phyloP scores from a whole-genome alignment of 2,888 invertebrate genomes.

The Phengaris arion region DNA sequence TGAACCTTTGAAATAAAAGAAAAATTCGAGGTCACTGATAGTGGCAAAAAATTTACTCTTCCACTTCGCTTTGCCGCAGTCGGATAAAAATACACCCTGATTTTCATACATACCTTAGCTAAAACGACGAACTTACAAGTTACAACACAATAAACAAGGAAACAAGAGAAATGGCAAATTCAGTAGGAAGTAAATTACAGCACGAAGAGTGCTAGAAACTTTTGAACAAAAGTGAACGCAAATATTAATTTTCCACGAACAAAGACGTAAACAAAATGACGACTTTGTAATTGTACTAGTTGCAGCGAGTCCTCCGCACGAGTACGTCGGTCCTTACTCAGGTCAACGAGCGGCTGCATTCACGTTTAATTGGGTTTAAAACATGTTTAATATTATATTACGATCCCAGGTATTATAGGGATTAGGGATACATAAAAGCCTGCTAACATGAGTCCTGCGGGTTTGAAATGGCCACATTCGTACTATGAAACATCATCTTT shows the following conservation, averaged over 20 bases:
- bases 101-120: too few relatives aligned
- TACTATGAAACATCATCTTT: too few relatives aligned
- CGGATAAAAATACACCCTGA: too few relatives aligned
- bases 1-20: too few relatives aligned
- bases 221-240: constrained; percentile 13
- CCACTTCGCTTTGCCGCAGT: too few relatives aligned
- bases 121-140: not conserved
- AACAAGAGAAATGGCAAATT: constrained; percentile 3
- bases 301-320: not conserved
- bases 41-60: too few relatives aligned
- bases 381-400: not conserved
- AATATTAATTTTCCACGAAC: constrained; percentile 15
- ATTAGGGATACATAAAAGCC: too few relatives aligned
- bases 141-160: not conserved
- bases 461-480: too few relatives aligned
- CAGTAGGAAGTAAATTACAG: not conserved
- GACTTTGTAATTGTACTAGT: constrained; percentile 16
- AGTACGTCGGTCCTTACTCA: not conserved
- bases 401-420: not conserved
- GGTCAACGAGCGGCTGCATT: constrained; percentile 3
- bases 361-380: not conserved
- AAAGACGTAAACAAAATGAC: constrained; percentile 10
- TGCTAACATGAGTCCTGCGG: too few relatives aligned
- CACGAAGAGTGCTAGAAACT: not conserved
- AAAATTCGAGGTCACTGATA: too few relatives aligned